Evolutionary conservation across 1,140 invertebrate species (phyloP), one percentile per base, ranked within the genome.

Genomic region (Hyposmocoma kahamanoa): DNA sequence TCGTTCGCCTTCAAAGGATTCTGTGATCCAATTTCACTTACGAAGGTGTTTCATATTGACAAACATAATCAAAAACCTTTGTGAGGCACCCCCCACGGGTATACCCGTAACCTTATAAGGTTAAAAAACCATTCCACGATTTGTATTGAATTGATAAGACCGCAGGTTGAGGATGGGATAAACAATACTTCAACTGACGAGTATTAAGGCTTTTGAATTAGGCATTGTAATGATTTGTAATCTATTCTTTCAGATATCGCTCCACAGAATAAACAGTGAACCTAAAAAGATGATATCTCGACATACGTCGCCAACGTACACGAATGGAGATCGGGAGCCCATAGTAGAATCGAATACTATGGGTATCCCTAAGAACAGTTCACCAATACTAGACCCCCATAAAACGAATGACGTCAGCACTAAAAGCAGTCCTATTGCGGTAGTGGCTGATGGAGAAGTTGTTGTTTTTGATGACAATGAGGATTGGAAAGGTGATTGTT

Each of bases 381-480:
- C 89, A 10, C 83, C 88, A 20, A 88, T 88, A 58, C 81, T 88
- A 21, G 80, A 82, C 65, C 88, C 62, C 28, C 82, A 70, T 59
- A 81, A 76, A 56, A 85, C 66, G 18, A 76, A 53, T 51, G 79
- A 77, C 43, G 76, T 73, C 48, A 82, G 72, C 56, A 56, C 74
- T 15, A 87, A 87, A 49, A 83, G 79, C 42, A 87, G 84, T 52
- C 86, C 86, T 32, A 86, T 86, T 50, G 86, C 84, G 2, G 88
- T 90, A 2, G 89, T 91, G n/a, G 89, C 88, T 53, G 91, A 91
- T 41, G 91, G 91, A 13, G 91, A 93, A 69, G 91, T 94, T 8
- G 91, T 94, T 30, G 92, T 95, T 18, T 95, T 95, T 76, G 93
- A 95, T 70, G 93, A 95, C 53, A 93, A 91, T 52, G 93, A 95